A percentile compares a stretch with the other conserved stretches of the same genome.
phyloP scores from a whole-genome alignment of 2,888 invertebrate species.

The Pterostichus niger region DNA sequence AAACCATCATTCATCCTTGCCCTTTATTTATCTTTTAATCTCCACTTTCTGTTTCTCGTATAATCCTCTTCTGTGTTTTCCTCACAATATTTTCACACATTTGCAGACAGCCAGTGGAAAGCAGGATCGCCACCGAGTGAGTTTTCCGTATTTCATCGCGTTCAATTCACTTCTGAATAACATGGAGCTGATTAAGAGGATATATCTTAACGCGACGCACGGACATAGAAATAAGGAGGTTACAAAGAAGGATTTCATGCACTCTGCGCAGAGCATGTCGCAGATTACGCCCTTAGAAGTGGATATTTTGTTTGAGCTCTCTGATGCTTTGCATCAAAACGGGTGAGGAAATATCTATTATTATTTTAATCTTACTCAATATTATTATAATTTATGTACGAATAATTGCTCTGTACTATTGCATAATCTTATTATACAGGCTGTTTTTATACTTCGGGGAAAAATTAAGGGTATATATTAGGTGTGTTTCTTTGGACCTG shows the following conservation, averaged over 20 bases:
- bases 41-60: not conserved
- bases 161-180: conserved; percentile 98
- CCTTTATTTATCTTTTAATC: conserved; percentile 5
- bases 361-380: not conserved
- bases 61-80: not conserved
- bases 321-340: conserved; percentile 92
- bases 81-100: conserved; percentile 1
- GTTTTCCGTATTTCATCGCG: conserved; percentile 99
- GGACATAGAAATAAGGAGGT: conserved; percentile 91
- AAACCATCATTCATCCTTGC: not conserved
- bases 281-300: conserved; percentile 98
- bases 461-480: too few species aligned
- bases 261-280: conserved; percentile 98
- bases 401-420: too few species aligned
- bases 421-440: too few species aligned
- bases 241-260: conserved; percentile 98
- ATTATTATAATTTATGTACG: not conserved
- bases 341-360: conserved; percentile 81
- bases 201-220: conserved; percentile 93
- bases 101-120: conserved; percentile 81
- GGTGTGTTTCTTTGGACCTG: too few species aligned
- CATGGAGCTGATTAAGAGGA: conserved; percentile 98
- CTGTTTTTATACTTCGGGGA: too few species aligned
- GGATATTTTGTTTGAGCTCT: conserved; percentile 95
- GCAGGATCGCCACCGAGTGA: conserved; percentile 90